A percentile compares a stretch with the other conserved stretches of the same genome.
Conservation (phyloP, 2,888 invertebrate species). For the Aphidius colemani region DNA sequence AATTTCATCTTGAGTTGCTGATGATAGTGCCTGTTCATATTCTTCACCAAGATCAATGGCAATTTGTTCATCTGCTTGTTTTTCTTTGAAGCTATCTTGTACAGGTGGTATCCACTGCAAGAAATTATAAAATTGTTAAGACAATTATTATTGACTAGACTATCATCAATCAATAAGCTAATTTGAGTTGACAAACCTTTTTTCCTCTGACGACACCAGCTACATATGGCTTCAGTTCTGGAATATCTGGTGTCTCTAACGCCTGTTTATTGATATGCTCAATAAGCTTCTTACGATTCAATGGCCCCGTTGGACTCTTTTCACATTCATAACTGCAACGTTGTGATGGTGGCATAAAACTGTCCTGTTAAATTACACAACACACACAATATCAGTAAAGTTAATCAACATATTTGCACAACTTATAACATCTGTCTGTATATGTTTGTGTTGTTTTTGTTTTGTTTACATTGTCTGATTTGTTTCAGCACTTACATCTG, state of each 20-base stretch:
- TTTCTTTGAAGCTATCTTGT: constrained; percentile 71
- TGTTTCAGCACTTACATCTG: constrained; percentile 81
- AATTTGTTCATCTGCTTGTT: constrained; percentile 89
- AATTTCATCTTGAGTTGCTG: constrained; percentile 93
- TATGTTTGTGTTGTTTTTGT: neutral
- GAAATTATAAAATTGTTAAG: constrained; percentile 24
- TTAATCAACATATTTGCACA: constrained; percentile 12
- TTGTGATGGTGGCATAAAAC: constrained; percentile 93
- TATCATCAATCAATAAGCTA: constrained; percentile 1
- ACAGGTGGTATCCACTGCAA: constrained; percentile 81
- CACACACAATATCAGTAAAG: constrained; percentile 25
- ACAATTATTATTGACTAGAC: neutral
- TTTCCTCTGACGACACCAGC: constrained; percentile 90
- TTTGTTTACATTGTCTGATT: no score
- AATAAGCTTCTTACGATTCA: constrained; percentile 92
- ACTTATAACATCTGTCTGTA: neutral
- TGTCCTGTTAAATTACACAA: constrained; percentile 76
- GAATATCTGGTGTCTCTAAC: constrained; percentile 96
- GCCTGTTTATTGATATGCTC: constrained; percentile 98
- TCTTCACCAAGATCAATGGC: constrained; percentile 92
- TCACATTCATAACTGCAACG: constrained; percentile 95
- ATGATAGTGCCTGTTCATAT: constrained; percentile 86
- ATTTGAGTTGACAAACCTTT: constrained; percentile 67
- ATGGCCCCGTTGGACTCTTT: constrained; percentile 93
- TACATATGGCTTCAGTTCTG: constrained; percentile 92